Conservation (phyloP, 2,113 vertebrate genomes). For the Piaya cayana region DNA sequence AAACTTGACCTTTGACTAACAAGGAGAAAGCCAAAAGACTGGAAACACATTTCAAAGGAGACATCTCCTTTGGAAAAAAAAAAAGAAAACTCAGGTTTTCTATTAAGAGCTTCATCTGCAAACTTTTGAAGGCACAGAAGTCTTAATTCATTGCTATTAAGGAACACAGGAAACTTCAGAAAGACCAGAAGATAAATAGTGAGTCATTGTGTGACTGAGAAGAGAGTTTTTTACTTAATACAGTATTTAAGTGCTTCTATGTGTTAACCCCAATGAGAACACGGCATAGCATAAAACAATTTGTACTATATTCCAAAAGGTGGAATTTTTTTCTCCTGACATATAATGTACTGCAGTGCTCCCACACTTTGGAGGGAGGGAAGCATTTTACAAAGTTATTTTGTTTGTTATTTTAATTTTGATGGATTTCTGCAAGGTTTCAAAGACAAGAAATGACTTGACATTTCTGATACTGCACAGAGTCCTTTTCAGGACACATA, state of each 20-base stretch:
- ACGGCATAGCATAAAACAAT: not conserved
- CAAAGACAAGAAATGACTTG: not conserved
- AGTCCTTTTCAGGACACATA: not conserved
- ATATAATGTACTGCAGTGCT: not conserved
- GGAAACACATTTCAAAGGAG: not conserved
- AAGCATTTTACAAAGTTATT: not conserved
- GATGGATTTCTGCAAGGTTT: not conserved
- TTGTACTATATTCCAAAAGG: not conserved
- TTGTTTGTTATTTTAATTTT: not conserved
- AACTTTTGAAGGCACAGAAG: not conserved
- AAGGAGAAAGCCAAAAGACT: not conserved
- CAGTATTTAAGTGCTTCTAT: not conserved
- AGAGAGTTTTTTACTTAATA: not conserved
- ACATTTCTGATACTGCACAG: not conserved
- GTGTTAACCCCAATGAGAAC: not conserved
- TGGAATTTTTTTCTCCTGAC: not conserved
- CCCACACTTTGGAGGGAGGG: not conserved
- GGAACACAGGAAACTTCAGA: not conserved
- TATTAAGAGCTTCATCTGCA: not conserved
- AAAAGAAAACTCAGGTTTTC: not conserved
- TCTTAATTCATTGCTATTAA: not conserved
- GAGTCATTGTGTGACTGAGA: not conserved
- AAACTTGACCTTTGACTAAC: not conserved
- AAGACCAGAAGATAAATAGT: not conserved
- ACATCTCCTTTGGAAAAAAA: not conserved